Evolutionary conservation across 2,797 vertebrate genomes (phyloP), one percentile per base, ranked within the genome.

Genomic region (Gymnothorax javanicus): DNA sequence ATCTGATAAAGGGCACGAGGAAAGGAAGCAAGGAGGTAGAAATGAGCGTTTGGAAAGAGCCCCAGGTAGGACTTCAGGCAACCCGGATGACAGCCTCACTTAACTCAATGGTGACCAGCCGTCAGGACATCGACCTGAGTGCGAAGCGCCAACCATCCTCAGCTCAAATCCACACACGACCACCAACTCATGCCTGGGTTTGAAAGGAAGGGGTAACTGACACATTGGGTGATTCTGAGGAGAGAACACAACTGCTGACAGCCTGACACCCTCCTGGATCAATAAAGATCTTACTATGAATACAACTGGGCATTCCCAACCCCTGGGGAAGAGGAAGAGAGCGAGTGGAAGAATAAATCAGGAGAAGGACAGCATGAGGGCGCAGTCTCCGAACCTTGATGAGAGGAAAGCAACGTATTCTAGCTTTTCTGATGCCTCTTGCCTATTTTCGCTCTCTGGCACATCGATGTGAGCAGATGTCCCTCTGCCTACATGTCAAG

Each of bases 401-500:
- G 62, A 77, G 54, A 56, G 15, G 59, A 13, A 69, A 20, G 52
- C 25, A 84, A 88, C 85, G 11, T 17, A 15, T 73, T 64, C 52
- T 77, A 77, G 54, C 58, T 25, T 50, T 50, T 59, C 75, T 57
- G 67, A 4, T 6, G 13, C 6, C 7, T 1, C 23, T 23, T 23
- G 86, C 23, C 50, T 1, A 56, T 86, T 87, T 50, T 27, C 13
- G n/a, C 64, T 17, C 33, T 57, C 1, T 4, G 52, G 71, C 27
- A 1, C 23, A 43, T 33, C n/a, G 60, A 23, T 13, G 58, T 60
- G 11, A 84, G 43, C 57, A 33, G 83, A 84, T 33, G 83, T 60
- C 57, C 17, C 8, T 67, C 59, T 62, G 59, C 57, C 59, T 50
- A 81, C 56, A 12, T 27, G n/a, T n/a, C 83, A 89, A 50, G 79